Evolutionary conservation across 2,888 invertebrate species (phyloP), one percentile per base, ranked within the genome.

Genomic region (Plebejus argus): DNA sequence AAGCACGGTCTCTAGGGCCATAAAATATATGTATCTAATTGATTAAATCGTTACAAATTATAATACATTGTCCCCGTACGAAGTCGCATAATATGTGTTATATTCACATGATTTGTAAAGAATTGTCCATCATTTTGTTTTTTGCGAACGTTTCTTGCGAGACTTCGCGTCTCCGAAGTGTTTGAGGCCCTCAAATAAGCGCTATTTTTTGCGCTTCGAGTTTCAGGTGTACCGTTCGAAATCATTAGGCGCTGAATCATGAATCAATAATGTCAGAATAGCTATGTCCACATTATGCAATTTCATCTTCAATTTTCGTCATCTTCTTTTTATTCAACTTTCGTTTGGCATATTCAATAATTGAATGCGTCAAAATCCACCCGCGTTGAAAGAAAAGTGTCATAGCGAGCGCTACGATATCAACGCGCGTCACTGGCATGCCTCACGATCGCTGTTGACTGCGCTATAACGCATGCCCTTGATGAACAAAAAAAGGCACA

Each of bases 171-270:
- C 56, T 79, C 70, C 72, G 81, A 80, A 80, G 77, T 78, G 82
- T 81, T 76, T 78, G 77, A 78, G 79, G 80, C 78, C 80, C 80
- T 82, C 83, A 82, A 82, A 79, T 81, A 81, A 81, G 83, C 83
- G 84, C 83, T 83, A 84, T 82, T 80, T 80, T 83, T 82, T 82
- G 82, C 83, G 82, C 82, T 82, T 79, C 70, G 81, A 76, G 80
- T 80, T 81, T 76, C 78, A 80, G 80, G 77, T 79, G 79, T 70
- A 80, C 79, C 72, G 49, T 74, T 74, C 23, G 23, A 74, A 23
- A 53, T 53, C 28, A 74, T 23, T 39, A 28, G 53, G 53, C 39
- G 6, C 23, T 53, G 15, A 53, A 18, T 23, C 28, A 23, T 53
- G 23, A 74, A 49, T 18, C 23, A 18, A 33, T 28, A 12, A 49